These are phyloP conservation scores for Cydia pomonella DNA, from an alignment of 1,140 invertebrate species.

Conservation along the genomic window DNA sequence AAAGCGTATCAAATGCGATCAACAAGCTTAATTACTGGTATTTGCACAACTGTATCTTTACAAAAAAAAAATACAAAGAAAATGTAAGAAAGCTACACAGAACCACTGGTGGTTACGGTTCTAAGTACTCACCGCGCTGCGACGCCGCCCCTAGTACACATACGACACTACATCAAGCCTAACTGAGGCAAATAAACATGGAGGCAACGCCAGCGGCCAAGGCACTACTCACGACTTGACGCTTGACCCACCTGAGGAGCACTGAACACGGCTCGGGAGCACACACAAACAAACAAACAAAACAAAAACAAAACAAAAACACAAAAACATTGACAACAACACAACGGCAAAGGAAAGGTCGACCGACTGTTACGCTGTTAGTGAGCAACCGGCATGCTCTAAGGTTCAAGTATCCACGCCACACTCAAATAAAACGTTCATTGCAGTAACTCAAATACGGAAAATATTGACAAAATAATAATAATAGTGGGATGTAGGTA, in stretches of 20 bases:
- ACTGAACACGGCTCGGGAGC: slow-evolving; percentile 54
- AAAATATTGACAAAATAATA: slow-evolving; percentile 62
- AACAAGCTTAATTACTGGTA: slow-evolving; percentile 38
- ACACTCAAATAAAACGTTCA: slow-evolving; percentile 74
- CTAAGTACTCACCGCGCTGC: slow-evolving; percentile 45
- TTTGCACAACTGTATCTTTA: slow-evolving; percentile 62
- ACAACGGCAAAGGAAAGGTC: slow-evolving; percentile 72
- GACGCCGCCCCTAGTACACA: slow-evolving; percentile 40
- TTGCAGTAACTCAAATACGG: slow-evolving; percentile 72
- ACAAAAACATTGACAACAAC: slow-evolving; percentile 74
- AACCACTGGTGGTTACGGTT: slow-evolving; percentile 47
- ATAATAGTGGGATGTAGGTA: slow-evolving; percentile 52
- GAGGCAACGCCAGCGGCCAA: slow-evolving; percentile 66
- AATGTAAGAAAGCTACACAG: slow-evolving; percentile 63
- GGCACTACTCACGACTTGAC: slow-evolving; percentile 67
- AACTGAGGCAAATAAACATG: slow-evolving; percentile 75
- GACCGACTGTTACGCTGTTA: slow-evolving; percentile 63
- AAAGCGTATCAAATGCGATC: background rate
- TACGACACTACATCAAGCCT: slow-evolving; percentile 76
- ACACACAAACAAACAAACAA: slow-evolving; percentile 59
- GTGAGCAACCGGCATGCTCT: slow-evolving; percentile 71
- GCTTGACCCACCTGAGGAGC: slow-evolving; percentile 63
- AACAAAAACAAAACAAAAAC: slow-evolving; percentile 54
- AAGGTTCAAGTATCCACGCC: slow-evolving; percentile 73
- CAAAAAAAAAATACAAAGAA: slow-evolving; percentile 39